phyloP scores from a whole-genome alignment of 2,797 vertebrate species.

The Meda fulgida region DNA sequence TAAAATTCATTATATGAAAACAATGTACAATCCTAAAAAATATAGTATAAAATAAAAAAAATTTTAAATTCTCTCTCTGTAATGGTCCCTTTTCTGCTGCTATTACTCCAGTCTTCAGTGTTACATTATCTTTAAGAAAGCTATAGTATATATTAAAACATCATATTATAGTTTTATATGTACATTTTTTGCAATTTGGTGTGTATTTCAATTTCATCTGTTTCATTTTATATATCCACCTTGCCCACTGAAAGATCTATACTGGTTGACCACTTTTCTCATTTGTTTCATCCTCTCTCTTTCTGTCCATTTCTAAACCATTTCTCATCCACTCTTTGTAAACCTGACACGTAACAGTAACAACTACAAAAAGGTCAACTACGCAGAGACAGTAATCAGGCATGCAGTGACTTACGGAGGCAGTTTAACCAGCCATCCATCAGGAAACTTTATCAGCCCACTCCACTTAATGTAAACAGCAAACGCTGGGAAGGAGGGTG shows the following conservation, averaged over 20 bases:
- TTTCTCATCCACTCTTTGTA: conserved; percentile 18
- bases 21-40: background rate
- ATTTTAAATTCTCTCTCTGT: too few relatives aligned
- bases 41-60: background rate
- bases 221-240: background rate
- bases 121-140: background rate
- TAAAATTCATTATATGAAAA: background rate
- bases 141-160: too few relatives aligned
- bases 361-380: conserved; percentile 48
- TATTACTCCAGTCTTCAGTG: background rate
- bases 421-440: conserved; percentile 17
- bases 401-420: conserved; percentile 27
- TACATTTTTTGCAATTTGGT: background rate
- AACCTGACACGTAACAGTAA: conserved; percentile 38
- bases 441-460: conserved; percentile 25
- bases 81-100: background rate
- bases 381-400: conserved; percentile 47
- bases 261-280: background rate
- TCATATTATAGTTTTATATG: too few relatives aligned
- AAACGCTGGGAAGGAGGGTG: conserved; percentile 40
- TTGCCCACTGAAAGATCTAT: background rate
- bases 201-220: background rate
- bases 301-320: conserved; percentile 1
- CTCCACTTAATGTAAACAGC: conserved; percentile 20
- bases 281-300: background rate